Evolutionary conservation across 2,797 vertebrate genomes (phyloP).

Genomic region (Telmatherina bonti): DNA sequence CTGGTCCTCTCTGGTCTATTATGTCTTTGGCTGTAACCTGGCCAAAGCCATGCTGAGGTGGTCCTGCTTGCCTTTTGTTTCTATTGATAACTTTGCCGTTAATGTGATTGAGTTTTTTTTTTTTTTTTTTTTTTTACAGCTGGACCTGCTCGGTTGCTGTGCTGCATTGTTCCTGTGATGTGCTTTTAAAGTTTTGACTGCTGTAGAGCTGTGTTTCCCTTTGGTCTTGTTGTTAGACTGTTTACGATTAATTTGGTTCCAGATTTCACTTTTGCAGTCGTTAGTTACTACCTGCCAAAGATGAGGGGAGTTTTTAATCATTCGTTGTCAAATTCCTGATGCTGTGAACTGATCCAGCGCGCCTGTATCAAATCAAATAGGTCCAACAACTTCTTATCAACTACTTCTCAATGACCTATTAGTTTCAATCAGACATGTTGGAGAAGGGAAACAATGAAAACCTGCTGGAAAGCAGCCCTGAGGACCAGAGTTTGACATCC

Average conservation of each 20-base stretch:
- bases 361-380: too few relatives aligned
- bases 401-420: too few relatives aligned
- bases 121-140: too few relatives aligned
- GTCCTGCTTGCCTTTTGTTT: conserved; percentile 83
- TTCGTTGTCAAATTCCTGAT: neutral
- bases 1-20: conserved; percentile 47
- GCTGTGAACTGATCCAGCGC: too few relatives aligned
- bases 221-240: conserved; percentile 39
- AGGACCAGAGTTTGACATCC: too few relatives aligned
- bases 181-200: conserved; percentile 52
- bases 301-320: neutral
- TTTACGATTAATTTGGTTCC: conserved; percentile 18
- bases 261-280: neutral
- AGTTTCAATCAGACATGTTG: too few relatives aligned
- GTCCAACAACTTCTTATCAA: too few relatives aligned
- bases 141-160: conserved; percentile 66
- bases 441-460: too few relatives aligned
- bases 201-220: conserved; percentile 28
- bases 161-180: conserved; percentile 67
- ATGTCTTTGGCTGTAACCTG: conserved; percentile 64
- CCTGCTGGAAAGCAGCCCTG: too few relatives aligned
- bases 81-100: conserved; percentile 69
- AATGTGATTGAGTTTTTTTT: conserved; percentile 74
- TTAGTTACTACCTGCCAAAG: neutral
- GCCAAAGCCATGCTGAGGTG: conserved; percentile 83